These are phyloP conservation scores for Laspeyria flexula DNA, from an alignment of 2,888 invertebrate genomes.

Conservation along the genomic window DNA sequence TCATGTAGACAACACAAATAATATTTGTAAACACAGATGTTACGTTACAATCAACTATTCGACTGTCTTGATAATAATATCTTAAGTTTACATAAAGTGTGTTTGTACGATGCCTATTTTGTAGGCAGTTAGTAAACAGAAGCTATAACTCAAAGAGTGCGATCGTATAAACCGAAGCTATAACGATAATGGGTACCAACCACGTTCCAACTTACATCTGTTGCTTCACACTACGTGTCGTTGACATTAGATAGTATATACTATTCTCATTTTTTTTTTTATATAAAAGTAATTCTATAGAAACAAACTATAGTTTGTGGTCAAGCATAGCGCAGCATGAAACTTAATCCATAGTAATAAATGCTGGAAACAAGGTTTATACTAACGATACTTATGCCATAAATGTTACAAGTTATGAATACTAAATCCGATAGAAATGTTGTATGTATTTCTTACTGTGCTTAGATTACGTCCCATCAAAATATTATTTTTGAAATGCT, in stretches of 20 bases:
- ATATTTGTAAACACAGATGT: not conserved
- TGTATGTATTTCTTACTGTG: not conserved
- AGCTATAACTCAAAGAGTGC: constrained; percentile 20
- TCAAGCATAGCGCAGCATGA: constrained; percentile 22
- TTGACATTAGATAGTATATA: constrained; percentile 48
- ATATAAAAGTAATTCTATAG: not conserved
- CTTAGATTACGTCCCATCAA: not conserved
- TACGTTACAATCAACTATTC: not conserved
- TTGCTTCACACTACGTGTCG: constrained; percentile 63
- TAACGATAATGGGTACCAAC: constrained; percentile 64
- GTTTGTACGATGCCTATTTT: constrained; percentile 13
- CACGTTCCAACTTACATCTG: constrained; percentile 64
- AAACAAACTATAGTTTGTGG: constrained; percentile 4
- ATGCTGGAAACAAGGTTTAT: not conserved
- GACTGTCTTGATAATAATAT: not conserved
- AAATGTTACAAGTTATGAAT: constrained; percentile 20
- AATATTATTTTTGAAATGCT: not conserved
- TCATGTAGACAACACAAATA: not conserved
- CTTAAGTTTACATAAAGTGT: not conserved
- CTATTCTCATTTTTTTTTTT: constrained; percentile 13
- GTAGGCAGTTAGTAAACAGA: constrained; percentile 21
- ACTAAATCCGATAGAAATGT: too few relatives aligned
- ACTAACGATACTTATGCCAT: constrained; percentile 6
- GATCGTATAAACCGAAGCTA: constrained; percentile 51
- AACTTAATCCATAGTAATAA: constrained; percentile 8